Evolutionary conservation across 2,113 vertebrate genomes (phyloP).

Genomic region (Chaenocephalus aceratus): DNA sequence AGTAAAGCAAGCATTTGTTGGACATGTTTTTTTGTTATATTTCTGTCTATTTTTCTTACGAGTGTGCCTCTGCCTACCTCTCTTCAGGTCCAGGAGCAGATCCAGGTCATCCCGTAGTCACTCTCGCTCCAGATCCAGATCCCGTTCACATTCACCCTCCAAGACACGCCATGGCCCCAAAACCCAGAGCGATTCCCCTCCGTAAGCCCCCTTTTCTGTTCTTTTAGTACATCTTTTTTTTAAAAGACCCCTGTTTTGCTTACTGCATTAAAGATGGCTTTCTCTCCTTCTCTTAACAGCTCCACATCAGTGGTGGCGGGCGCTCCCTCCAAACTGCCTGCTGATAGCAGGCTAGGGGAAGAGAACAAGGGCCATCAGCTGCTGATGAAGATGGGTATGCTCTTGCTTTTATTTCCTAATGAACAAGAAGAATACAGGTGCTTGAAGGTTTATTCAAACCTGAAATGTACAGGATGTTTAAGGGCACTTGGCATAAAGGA

Average conservation of each 20-base stretch:
- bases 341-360: constrained; percentile 91
- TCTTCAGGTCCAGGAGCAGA: constrained; percentile 88
- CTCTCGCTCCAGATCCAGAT: constrained; percentile 89
- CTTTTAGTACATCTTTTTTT: neutral
- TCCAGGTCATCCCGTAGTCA: constrained; percentile 92
- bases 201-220: constrained; percentile 83
- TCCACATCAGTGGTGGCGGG: constrained; percentile 89
- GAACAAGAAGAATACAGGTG: neutral
- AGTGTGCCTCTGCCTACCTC: neutral
- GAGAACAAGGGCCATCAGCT: constrained; percentile 90
- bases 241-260: neutral
- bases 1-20: neutral
- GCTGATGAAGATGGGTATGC: constrained; percentile 90
- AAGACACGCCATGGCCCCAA: constrained; percentile 84
- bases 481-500: neutral
- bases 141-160: constrained; percentile 89
- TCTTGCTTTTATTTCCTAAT: neutral
- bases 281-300: constrained; percentile 69
- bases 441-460: neutral
- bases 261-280: neutral
- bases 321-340: constrained; percentile 81
- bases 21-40: neutral
- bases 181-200: constrained; percentile 91
- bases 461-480: neutral
- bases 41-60: neutral